Evolutionary conservation across 2,797 vertebrate genomes (phyloP).

Genomic region (Gobio occitaniae): DNA sequence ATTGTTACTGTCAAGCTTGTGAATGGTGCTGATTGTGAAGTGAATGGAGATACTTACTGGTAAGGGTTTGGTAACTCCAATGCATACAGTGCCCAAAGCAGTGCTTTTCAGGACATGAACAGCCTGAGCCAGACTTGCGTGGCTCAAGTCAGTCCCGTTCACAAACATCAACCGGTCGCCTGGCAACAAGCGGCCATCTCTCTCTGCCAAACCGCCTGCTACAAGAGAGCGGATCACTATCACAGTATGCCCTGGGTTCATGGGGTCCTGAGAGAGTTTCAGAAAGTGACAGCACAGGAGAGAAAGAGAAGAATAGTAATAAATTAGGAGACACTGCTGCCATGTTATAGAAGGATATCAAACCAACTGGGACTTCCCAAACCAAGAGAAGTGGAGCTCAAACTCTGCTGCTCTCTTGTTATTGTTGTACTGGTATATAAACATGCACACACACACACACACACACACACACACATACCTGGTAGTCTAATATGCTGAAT

Average conservation of each 20-base stretch:
- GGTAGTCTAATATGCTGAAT: slow-evolving; percentile 98
- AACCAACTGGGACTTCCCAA: slow-evolving; percentile 36
- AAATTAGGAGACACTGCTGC: slow-evolving; percentile 23
- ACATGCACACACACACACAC: slow-evolving; percentile 67
- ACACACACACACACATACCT: slow-evolving; percentile 78
- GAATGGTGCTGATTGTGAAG: neutral
- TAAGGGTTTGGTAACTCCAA: slow-evolving; percentile 92
- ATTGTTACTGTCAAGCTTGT: neutral
- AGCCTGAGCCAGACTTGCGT: slow-evolving; percentile 89
- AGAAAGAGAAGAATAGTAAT: slow-evolving; percentile 27
- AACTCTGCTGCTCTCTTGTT: slow-evolving; percentile 42
- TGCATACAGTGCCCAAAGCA: slow-evolving; percentile 81
- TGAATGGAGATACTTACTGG: slow-evolving; percentile 79
- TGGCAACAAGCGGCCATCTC: slow-evolving; percentile 88
- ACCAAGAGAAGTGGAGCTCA: slow-evolving; percentile 42
- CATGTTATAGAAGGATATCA: slow-evolving; percentile 23
- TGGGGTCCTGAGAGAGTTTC: slow-evolving; percentile 83
- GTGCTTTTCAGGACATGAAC: slow-evolving; percentile 93
- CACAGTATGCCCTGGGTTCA: slow-evolving; percentile 89
- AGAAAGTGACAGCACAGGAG: slow-evolving; percentile 21
- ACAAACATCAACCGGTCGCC: slow-evolving; percentile 95
- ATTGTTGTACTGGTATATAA: neutral
- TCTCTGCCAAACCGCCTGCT: slow-evolving; percentile 88
- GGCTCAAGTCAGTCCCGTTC: slow-evolving; percentile 86
- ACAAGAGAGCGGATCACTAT: slow-evolving; percentile 96